Base-by-base conservation (phyloP, 2,113 vertebrate genomes). In the Phocoena sinus region DNA sequence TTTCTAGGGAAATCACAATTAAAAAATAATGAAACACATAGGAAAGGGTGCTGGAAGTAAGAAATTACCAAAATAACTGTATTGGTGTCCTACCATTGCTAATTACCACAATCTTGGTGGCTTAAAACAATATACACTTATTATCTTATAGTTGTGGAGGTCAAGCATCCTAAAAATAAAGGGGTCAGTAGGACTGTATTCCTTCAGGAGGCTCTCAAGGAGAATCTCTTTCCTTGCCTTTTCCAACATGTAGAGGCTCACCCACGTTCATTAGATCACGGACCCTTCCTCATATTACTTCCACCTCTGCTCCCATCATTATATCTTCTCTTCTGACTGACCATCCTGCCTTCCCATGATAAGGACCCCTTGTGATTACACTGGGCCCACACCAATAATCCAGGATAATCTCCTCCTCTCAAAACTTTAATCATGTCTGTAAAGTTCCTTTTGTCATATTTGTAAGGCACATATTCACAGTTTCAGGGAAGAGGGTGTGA, bases 151-250 rank as follows among this genome's bases (percentile, higher is more conserved):
- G 26, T 73, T 79, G 21, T 73, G 10, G 26, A 81, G 8, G 15
- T 77, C 8, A 74, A 74, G 3, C 58, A 3, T n/a, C 13, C 21
- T 91, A 25, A 82, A 81, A 28, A 23, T 62, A 60, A 74, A 74
- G 8, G 26, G 1, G 2, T 76, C 14, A 56, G 2, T 23, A 26
- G 20, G 6, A 3, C 28, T 14, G 0, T 14, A 6, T 76, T 73
- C 11, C 15, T 96, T 41, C 28, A 33, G 20, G 26, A 84, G 10
- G 20, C 8, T 84, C 13, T 47, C 2, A 8, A n/a, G 47, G 53
- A 67, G 38, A 44, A 71, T 25, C 25, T 26, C 6, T 70, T 80
- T 25, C n/a, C 63, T 67, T 33, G 5, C 3, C 4, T 25, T 53
- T 62, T 74, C 14, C 3, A 20, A 18, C 36, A 31, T 1, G 31